phyloP scores from a whole-genome alignment of 1,140 invertebrate species.

The Dufourea novaeangliae region DNA sequence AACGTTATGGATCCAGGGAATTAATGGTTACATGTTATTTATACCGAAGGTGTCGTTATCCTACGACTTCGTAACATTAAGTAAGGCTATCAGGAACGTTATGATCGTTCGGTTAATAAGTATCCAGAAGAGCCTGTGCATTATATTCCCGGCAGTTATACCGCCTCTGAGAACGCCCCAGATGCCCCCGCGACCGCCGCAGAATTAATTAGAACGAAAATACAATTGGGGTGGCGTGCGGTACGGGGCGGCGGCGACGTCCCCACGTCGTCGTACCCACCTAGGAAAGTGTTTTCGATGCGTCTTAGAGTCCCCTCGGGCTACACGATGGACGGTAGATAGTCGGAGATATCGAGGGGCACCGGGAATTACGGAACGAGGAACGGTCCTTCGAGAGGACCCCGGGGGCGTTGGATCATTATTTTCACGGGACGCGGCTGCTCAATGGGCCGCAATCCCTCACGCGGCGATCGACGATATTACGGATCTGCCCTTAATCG shows the following conservation, averaged over 20 bases:
- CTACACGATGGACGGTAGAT: conserved; percentile 37
- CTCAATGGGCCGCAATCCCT: conserved; percentile 68
- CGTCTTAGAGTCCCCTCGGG: conserved; percentile 25
- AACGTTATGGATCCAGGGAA: too few species aligned
- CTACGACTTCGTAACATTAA: too few species aligned
- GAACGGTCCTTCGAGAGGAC: conserved; percentile 56
- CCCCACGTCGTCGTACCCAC: background rate
- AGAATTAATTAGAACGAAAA: conserved; percentile 38
- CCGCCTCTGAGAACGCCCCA: background rate
- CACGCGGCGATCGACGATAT: conserved; percentile 59
- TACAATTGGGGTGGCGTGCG: background rate
- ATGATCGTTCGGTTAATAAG: background rate
- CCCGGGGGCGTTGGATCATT: conserved; percentile 62
- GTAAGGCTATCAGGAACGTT: too few species aligned
- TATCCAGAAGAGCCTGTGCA: background rate
- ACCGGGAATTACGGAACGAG: conserved; percentile 53
- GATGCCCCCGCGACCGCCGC: background rate
- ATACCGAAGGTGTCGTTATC: too few species aligned
- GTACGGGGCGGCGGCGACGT: too few species aligned
- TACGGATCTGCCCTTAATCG: conserved; percentile 67
- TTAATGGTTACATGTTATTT: too few species aligned
- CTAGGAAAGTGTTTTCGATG: conserved; percentile 51
- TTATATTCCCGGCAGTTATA: background rate
- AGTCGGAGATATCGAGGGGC: conserved; percentile 51
- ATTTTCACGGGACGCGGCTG: conserved; percentile 66